A percentile compares a stretch with the other conserved stretches of the same genome.
Evolutionary conservation across 2,113 vertebrate species (phyloP).

Genomic region (Aepyceros melampus): DNA sequence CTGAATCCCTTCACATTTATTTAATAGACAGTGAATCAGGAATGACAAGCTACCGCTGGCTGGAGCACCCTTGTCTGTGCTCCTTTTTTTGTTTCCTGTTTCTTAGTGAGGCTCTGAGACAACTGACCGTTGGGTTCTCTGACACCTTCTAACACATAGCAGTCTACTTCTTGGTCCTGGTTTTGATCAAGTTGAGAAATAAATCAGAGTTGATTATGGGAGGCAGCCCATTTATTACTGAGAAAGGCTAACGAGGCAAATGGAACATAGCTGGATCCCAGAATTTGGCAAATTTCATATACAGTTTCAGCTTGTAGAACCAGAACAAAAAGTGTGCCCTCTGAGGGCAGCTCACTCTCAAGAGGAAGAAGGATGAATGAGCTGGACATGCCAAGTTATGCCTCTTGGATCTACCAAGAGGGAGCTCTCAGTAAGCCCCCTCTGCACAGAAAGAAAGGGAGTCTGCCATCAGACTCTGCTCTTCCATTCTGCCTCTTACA

Average conservation of each 20-base stretch:
- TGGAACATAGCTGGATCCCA: not conserved
- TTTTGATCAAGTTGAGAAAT: not conserved
- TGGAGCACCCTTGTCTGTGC: not conserved
- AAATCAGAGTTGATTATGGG: not conserved
- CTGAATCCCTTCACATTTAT: not conserved
- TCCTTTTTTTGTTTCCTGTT: not conserved
- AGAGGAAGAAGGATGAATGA: not conserved
- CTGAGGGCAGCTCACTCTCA: not conserved
- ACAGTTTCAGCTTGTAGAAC: not conserved
- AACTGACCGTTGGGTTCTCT: not conserved
- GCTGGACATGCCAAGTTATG: not conserved
- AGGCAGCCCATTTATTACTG: not conserved
- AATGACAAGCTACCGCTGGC: not conserved
- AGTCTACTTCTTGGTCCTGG: not conserved
- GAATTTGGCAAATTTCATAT: not conserved
- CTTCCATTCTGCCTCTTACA: not conserved
- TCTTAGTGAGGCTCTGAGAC: not conserved
- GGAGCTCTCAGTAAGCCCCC: not conserved
- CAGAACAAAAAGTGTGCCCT: not conserved
- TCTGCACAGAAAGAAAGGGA: not conserved
- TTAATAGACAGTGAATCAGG: not conserved
- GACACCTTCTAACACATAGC: not conserved
- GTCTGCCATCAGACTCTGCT: not conserved
- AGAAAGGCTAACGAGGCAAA: not conserved
- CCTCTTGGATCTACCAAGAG: not conserved